Conservation (phyloP, 1,140 invertebrate genomes). For the Drosophila obscura region DNA sequence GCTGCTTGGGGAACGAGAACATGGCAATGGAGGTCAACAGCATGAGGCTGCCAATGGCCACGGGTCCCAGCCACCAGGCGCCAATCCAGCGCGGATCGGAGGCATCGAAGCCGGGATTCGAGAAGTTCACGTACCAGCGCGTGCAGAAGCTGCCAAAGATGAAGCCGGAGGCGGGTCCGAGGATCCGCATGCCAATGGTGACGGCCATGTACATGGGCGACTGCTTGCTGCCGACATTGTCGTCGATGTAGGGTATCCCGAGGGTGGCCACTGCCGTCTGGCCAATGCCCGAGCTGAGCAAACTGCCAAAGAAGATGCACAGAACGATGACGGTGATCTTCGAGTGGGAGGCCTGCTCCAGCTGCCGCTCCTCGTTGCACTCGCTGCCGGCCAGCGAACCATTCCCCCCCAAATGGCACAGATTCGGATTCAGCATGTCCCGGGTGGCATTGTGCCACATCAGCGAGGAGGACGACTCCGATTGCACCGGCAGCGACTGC, state of each 20-base stretch:
- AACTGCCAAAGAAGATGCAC: constrained; percentile 93
- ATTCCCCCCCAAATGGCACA: constrained; percentile 65
- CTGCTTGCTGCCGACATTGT: constrained; percentile 95
- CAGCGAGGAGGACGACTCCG: constrained; percentile 3
- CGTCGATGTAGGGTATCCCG: constrained; percentile 97
- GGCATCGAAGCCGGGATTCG: constrained; percentile 90
- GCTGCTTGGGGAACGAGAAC: constrained; percentile 93
- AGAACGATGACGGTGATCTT: constrained; percentile 91
- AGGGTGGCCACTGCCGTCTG: constrained; percentile 96
- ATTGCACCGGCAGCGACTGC: not conserved
- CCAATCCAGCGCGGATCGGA: constrained; percentile 95
- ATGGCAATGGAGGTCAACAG: constrained; percentile 92
- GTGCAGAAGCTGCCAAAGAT: constrained; percentile 96
- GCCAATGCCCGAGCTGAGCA: constrained; percentile 95
- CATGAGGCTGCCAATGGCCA: constrained; percentile 91
- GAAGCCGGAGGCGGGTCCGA: constrained; percentile 95
- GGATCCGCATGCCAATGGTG: constrained; percentile 95
- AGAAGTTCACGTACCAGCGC: constrained; percentile 92
- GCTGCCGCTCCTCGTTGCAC: constrained; percentile 86
- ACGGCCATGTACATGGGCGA: constrained; percentile 97
- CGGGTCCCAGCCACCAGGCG: constrained; percentile 95
- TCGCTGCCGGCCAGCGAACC: constrained; percentile 62
- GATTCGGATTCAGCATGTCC: constrained; percentile 69
- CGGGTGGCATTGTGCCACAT: constrained; percentile 46
- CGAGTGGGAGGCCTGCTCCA: constrained; percentile 88